Evolutionary conservation across 2,797 vertebrate species (phyloP).

Genomic region (Eleutherodactylus coqui): DNA sequence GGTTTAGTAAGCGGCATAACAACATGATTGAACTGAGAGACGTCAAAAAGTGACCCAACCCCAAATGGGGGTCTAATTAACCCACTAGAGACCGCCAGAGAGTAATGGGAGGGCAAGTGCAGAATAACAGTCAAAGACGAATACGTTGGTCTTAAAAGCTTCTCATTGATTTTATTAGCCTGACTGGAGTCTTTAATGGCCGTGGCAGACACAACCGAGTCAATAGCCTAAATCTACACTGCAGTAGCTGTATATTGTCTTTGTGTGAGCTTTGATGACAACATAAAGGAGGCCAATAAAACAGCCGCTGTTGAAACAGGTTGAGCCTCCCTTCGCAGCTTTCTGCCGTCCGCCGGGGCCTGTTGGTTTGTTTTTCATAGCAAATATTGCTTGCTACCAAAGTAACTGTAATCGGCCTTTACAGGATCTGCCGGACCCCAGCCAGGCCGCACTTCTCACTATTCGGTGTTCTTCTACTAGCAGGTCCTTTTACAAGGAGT

Average conservation of each 20-base stretch:
- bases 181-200: background rate
- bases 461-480: background rate
- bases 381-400: constrained; percentile 40
- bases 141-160: background rate
- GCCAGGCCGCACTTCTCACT: background rate
- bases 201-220: background rate
- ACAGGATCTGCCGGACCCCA: background rate
- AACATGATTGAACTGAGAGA: background rate
- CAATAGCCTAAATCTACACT: constrained; percentile 29
- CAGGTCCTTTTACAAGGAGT: background rate
- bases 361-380: constrained; percentile 27
- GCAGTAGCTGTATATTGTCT: background rate
- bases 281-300: constrained; percentile 17
- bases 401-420: constrained; percentile 12
- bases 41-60: background rate
- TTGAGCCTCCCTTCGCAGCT: background rate
- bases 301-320: constrained; percentile 15
- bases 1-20: background rate
- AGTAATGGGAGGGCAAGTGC: background rate
- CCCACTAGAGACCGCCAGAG: background rate
- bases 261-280: constrained; percentile 16
- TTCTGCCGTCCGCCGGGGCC: background rate
- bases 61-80: background rate
- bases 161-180: constrained; percentile 16
- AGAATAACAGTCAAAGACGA: background rate